A percentile compares a stretch with the other conserved stretches of the same genome.
Evolutionary conservation across 2,888 invertebrate species (phyloP).

Genomic region (Drosophila flavopinicola): DNA sequence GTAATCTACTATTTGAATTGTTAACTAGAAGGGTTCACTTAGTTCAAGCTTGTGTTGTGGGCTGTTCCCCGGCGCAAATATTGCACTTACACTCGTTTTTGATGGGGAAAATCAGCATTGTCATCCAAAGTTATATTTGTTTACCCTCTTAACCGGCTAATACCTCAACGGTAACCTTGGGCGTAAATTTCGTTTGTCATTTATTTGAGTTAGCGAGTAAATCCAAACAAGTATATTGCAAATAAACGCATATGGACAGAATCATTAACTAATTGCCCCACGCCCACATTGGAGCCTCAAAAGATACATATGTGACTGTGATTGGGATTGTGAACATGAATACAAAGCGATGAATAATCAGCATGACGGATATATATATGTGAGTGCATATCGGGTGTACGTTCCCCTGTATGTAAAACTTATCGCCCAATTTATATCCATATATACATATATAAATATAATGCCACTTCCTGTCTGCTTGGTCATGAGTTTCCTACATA

Average conservation of each 20-base stretch:
- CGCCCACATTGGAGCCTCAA: constrained; percentile 14
- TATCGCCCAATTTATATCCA: constrained; percentile 42
- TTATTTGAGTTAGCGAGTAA: not conserved
- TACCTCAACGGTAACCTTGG: not conserved
- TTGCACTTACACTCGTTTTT: not conserved
- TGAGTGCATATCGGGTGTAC: constrained; percentile 14
- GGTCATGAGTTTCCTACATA: constrained; percentile 28
- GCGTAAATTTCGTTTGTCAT: not conserved
- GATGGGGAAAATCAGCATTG: too few relatives aligned
- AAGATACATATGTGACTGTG: not conserved
- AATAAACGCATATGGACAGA: constrained; percentile 9
- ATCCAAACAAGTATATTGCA: not conserved
- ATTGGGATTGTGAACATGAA: constrained; percentile 16
- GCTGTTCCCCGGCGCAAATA: not conserved
- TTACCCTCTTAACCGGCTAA: not conserved
- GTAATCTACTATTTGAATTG: not conserved
- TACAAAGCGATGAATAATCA: constrained; percentile 21
- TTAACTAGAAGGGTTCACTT: not conserved
- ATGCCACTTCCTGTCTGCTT: constrained; percentile 38
- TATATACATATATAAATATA: constrained; percentile 9
- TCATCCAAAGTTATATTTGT: not conserved
- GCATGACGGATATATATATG: constrained; percentile 22
- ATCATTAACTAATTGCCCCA: constrained; percentile 9
- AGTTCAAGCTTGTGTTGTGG: not conserved
- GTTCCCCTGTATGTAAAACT: constrained; percentile 13